Evolutionary conservation across 1,140 invertebrate species (phyloP).

Genomic region (Neelides sp.): DNA sequence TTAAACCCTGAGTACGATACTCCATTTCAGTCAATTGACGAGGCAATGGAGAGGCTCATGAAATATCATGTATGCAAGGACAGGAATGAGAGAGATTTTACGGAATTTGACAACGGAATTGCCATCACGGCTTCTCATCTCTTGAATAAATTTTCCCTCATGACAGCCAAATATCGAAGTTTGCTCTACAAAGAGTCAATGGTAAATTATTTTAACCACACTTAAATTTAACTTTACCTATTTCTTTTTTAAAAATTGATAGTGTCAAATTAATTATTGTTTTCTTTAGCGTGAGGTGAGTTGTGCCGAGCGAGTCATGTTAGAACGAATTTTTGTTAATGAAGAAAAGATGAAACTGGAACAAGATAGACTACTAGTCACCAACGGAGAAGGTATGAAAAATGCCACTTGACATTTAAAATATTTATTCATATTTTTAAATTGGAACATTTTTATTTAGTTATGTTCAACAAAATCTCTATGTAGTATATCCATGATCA

Average conservation of each 20-base stretch:
- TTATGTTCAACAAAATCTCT: no score
- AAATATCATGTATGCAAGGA: slow-evolving; percentile 70
- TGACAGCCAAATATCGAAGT: slow-evolving; percentile 65
- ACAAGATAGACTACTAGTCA: slow-evolving; percentile 35
- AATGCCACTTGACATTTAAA: neutral
- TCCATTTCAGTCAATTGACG: slow-evolving; percentile 56
- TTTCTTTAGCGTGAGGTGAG: slow-evolving; percentile 47
- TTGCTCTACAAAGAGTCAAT: slow-evolving; percentile 70
- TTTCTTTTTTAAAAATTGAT: slow-evolving; percentile 7
- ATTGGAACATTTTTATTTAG: neutral
- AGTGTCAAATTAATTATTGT: slow-evolving; percentile 10
- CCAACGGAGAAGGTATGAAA: slow-evolving; percentile 6
- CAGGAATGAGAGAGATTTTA: slow-evolving; percentile 49
- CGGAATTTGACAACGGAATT: slow-evolving; percentile 63
- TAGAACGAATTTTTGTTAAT: slow-evolving; percentile 53
- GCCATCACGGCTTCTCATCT: slow-evolving; percentile 58
- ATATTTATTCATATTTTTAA: neutral
- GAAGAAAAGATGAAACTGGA: slow-evolving; percentile 51
- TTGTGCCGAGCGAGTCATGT: slow-evolving; percentile 58
- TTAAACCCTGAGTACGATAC: slow-evolving; percentile 60
- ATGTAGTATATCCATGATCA: neutral
- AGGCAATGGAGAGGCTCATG: slow-evolving; percentile 64
- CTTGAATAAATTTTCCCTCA: slow-evolving; percentile 55
- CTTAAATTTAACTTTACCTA: neutral
- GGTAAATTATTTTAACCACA: slow-evolving; percentile 42